Base-by-base conservation (phyloP, 53 echinoderm and acorn worm species). In the Glandiceps talaboti region DNA sequence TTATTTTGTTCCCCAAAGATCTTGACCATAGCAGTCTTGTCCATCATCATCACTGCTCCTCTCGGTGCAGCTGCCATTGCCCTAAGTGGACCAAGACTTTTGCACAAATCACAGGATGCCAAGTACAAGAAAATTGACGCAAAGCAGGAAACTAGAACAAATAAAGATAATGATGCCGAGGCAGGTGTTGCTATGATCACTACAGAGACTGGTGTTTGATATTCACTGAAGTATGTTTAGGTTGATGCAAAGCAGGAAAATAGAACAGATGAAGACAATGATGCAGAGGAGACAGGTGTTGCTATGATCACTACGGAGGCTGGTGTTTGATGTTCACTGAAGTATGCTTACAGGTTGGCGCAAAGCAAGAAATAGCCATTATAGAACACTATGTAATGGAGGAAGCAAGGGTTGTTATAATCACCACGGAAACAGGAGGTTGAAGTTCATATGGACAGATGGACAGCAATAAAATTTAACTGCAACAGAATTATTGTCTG, bases 1-100 rank as follows among this genome's bases (percentile, higher is more conserved):
- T 79, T 32, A 33, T 73, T 73, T 81, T 32, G 73, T 29, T 86
- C 76, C 20, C 84, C 82, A 0, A 81, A 99, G 99, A 84, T 99
- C 27, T 79, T 99, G 74, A 99, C 99, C 26, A 88, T 99, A 32
- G 99, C 93, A 29, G 99, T 99, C 14, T 89, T 99, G 73, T 93
- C 93, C 31, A 99, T 99, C 30, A 81, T 99, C 73, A 81, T 93
- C 33, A 99, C 99, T 14, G 94, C 93, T 27, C 93, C 99, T 20
- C 80, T 94, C 26, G 99, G 99, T 79, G 99, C 99, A 30, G 85
- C 90, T 32, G 87, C 84, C 82, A 99, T 99, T 74, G 86, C 91
- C 1, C 75, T 99, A n/a, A 82, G 89, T 1, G 99, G 99, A 30
- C 93, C 93, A 28, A 87, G 84, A 30, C 88, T 99, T 6, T 86